phyloP scores from a whole-genome alignment of 1,140 invertebrate species.

The Drosophila asahinai region DNA sequence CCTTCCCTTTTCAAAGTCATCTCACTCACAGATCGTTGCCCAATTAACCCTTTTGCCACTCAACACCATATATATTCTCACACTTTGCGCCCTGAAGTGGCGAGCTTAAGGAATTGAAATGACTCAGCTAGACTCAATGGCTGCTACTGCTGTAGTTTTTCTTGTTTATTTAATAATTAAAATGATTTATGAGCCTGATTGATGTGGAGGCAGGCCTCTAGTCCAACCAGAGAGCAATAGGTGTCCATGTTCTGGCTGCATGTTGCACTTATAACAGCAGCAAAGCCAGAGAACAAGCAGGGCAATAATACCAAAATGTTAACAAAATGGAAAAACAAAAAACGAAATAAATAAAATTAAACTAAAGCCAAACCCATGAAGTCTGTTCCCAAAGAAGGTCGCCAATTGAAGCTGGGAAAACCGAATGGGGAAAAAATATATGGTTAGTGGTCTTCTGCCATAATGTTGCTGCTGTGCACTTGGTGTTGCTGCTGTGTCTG shows the following conservation, averaged over 20 bases:
- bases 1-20: constrained; percentile 35
- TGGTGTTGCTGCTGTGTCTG: constrained; percentile 30
- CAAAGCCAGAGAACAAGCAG: constrained; percentile 12
- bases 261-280: constrained; percentile 58
- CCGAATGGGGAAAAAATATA: constrained; percentile 10
- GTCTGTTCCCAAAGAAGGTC: constrained; percentile 56
- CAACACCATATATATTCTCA: constrained; percentile 58
- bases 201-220: constrained; percentile 53
- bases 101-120: constrained; percentile 19
- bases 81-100: constrained; percentile 29
- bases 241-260: constrained; percentile 60
- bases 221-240: constrained; percentile 35
- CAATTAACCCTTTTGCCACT: constrained; percentile 71
- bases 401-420: constrained; percentile 60
- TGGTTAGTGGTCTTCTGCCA: constrained; percentile 62
- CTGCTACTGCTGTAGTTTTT: constrained; percentile 3
- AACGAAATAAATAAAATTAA: background rate
- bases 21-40: constrained; percentile 27
- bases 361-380: constrained; percentile 55
- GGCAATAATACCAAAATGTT: constrained; percentile 53
- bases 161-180: constrained; percentile 82
- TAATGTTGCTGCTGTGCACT: constrained; percentile 39
- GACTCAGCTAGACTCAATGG: constrained; percentile 29
- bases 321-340: constrained; percentile 1
- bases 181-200: constrained; percentile 81